Evolutionary conservation across 2,113 vertebrate genomes (phyloP).

Genomic region (Uria aalge): DNA sequence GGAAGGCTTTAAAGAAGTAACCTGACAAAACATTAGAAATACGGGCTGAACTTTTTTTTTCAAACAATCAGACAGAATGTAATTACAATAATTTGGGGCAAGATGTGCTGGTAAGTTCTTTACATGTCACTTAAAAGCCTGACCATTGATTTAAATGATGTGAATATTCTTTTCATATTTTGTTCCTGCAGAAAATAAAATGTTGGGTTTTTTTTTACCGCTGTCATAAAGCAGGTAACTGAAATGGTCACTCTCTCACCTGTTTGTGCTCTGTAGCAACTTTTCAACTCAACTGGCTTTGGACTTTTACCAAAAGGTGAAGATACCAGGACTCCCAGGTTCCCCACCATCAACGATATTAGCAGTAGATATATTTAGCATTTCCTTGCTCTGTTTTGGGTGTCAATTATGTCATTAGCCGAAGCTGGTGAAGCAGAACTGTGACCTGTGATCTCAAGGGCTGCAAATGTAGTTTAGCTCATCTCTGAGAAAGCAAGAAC

Average conservation of each 20-base stretch:
- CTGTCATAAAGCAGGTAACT: not conserved
- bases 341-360: not conserved
- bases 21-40: not conserved
- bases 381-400: not conserved
- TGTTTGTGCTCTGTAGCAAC: not conserved
- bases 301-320: not conserved
- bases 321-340: not conserved
- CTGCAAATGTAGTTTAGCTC: not conserved
- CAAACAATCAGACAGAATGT: not conserved
- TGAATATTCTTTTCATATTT: not conserved
- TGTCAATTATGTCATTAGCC: not conserved
- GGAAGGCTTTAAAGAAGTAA: not conserved
- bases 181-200: not conserved
- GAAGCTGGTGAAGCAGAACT: not conserved
- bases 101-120: not conserved
- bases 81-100: not conserved
- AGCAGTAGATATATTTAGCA: not conserved
- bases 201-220: not conserved
- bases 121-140: not conserved
- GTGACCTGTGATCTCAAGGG: not conserved
- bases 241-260: not conserved
- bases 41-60: not conserved
- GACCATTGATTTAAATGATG: not conserved
- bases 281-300: not conserved
- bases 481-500: not conserved